These are phyloP conservation scores for Nebria ingens DNA, from an alignment of 1,140 invertebrate species.

Conservation along the genomic window DNA sequence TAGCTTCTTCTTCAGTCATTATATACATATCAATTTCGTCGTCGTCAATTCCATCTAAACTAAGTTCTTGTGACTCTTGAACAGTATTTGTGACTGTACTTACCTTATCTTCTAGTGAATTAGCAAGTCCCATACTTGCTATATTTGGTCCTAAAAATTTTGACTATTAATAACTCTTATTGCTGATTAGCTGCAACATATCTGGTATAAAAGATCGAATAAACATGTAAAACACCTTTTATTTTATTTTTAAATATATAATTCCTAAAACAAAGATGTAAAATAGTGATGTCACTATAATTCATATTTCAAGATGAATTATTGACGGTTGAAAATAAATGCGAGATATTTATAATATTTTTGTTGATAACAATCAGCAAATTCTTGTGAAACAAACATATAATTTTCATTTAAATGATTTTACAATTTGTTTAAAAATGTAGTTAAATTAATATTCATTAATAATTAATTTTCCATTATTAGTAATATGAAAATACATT, in stretches of 20 bases:
- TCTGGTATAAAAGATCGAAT: too few species aligned
- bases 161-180: neutral
- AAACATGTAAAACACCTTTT: too few species aligned
- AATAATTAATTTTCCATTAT: too few species aligned
- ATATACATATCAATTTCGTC: constrained; percentile 82
- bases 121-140: constrained; percentile 29
- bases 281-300: neutral
- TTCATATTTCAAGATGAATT: too few species aligned
- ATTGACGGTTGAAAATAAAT: too few species aligned
- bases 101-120: constrained; percentile 28
- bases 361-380: too few species aligned
- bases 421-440: neutral
- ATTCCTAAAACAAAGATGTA: neutral
- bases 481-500: too few species aligned
- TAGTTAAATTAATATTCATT: neutral
- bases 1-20: constrained; percentile 67
- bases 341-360: too few species aligned
- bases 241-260: too few species aligned
- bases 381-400: too few species aligned
- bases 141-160: constrained; percentile 28
- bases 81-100: constrained; percentile 25
- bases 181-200: too few species aligned
- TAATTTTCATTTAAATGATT: too few species aligned
- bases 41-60: constrained; percentile 74
- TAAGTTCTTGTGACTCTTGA: constrained; percentile 37